Base-by-base conservation (phyloP, 1,140 invertebrate species). In the Plectrocnemia conspersa region DNA sequence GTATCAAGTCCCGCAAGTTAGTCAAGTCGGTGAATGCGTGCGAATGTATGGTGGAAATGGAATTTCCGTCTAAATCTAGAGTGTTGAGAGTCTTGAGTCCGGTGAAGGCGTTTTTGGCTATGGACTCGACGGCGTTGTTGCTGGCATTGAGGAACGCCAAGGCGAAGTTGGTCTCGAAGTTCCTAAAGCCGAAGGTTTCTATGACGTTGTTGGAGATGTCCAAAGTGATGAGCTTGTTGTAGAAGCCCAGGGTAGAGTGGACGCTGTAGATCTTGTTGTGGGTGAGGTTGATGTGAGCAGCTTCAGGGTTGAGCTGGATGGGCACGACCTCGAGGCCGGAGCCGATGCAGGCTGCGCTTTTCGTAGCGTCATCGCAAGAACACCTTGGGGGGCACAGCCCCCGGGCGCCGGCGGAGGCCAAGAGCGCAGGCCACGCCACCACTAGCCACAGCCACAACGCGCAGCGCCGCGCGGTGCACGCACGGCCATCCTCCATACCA, bases 281-380 rank as follows among this genome's bases (percentile, higher is more conserved):
- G 0, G 84, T 85, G 24, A 91, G 77, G 64, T 88, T 86, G 64
- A 91, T 83, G 65, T 83, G 80, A 18, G 79, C 80, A 23, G 88
- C 79, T 65, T 88, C 85, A n/a, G 87, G 88, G 66, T 93, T 92
- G 59, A 93, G 77, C 64, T 91, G 88, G 54, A 91, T 90, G 24
- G 90, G 90, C 23, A 92, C 85, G 59, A 90, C 83, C 66, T 90
- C 88, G 38, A 92, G 77, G 38, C 78, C 79, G 9, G 85, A 86
- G 58, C 81, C 80, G 52, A 83, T 82, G 68, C 90, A 93, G 38
- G 83, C 79, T 2, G 83, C 82, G 10, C 79, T 78, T 33, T 88
- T 77, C 22, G 81, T 72, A 21, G 88, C 81, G 68, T 91, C 87
- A 75, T 90, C 82, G 75, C 91, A 93, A 35, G 76, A 76, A 67